Evolutionary conservation across 2,888 invertebrate species (phyloP), one percentile per base, ranked within the genome.

Genomic region (Nycteola revayana): DNA sequence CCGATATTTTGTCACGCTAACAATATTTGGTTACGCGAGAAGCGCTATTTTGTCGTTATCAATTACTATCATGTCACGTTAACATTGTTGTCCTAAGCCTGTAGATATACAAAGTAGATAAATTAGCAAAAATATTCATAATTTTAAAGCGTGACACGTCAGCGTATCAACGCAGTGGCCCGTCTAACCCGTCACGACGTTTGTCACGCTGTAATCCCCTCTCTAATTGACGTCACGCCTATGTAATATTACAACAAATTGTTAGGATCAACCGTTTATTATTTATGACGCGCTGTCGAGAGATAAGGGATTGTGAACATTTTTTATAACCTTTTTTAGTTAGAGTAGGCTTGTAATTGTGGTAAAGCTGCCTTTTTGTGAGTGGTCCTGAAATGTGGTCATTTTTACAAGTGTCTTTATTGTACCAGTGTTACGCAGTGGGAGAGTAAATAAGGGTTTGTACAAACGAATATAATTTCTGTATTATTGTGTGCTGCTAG

Each of bases 201-300:
- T 55, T 49, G 60, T 58, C 58, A 55, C 40, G 51, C 45, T 14
- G 39, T 60, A 60, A 60, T 58, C 60, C 55, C 32, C 31, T 27
- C 28, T 35, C 42, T 60, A 60, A 60, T 58, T 54, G 48, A 43
- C 55, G 40, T 32, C 36, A 37, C 32, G 27, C 36, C 41, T 14
- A 14, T 7, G 49, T 53, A 57, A 46, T 53, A 55, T 57, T 55
- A 42, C 43, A 53, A 57, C 57, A 57, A 55, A 55, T 55, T 57
- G 57, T 43, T 33, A 25, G 58, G 54, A 57, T 55, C 43, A 43
- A 45, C 40, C 57, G 42, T 43, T 52, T 54, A 54, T 52, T 57
- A 54, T 54, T 54, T 54, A 57, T 52, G 57, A 43, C 45, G 37
- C 31, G 41, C 32, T 42, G 52, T 52, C 52, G 49, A 27, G 37